Evolutionary conservation across 2,113 vertebrate genomes (phyloP), one percentile per base, ranked within the genome.

Genomic region (Sula dactylatra): DNA sequence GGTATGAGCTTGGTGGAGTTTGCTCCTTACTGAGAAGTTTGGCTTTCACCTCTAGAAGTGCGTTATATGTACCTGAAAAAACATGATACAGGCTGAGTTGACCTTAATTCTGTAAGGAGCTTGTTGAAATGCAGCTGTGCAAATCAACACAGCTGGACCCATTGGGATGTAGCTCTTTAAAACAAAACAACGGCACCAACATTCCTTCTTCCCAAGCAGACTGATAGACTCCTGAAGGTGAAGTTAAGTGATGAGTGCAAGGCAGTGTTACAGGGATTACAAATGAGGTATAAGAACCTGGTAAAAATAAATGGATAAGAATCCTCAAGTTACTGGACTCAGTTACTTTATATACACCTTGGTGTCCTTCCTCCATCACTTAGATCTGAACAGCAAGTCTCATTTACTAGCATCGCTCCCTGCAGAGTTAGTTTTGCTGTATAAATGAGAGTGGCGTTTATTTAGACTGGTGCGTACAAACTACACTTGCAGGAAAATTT

Each of bases 131-230:
- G 34, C n/a, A 72, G 81, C 87, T 85, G 80, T 79, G 76, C 52
- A 85, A 21, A 61, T 47, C 52, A n/a, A 26, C 84, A 76, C 82
- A 89, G 93, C 85, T 77, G 85, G 80, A 82, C 76, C 70, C 36
- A 6, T 0, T 3, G 78, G 77, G 69, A 52, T 61, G 40, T 6
- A 44, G 50, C 79, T 92, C 85, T 66, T 62, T 31, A 74, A 58
- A 90, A 61, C 73, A 58, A 74, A 90, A n/a, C 0, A 34, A 58
- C 71, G 74, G 86, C 61, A 54, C 13, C 70, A 49, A 26, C 59
- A 61, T 70, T 52, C 85, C 64, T 70, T 45, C 85, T 47, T 72
- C 44, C 49, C 55, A 6, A 22, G 64, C 34, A 56, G 49, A 7
- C 2, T 50, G 64, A 19, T 26, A 49, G 77, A 14, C 21, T 27